These are phyloP conservation scores for Kuschelorhynchus macadamiae DNA, from an alignment of 2,888 invertebrate genomes.

Conservation along the genomic window DNA sequence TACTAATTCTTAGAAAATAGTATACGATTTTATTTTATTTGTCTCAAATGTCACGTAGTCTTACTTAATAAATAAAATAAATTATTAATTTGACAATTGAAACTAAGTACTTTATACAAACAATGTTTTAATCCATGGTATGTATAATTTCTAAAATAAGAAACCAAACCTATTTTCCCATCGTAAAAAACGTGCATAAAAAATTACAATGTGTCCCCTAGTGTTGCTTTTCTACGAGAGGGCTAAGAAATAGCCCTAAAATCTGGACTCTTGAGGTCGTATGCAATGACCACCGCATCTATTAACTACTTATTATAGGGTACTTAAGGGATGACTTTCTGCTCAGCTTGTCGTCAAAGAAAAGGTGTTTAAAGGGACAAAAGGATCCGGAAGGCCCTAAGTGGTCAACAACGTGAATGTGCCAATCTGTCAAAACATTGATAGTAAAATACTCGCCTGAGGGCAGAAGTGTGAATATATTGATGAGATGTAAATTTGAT, in stretches of 20 bases:
- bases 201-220: neutral
- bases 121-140: too few species aligned
- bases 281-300: conserved; percentile 9
- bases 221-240: neutral
- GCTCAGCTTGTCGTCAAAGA: conserved; percentile 29
- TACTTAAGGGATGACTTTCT: conserved; percentile 26
- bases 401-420: conserved; percentile 23
- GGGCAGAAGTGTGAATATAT: conserved; percentile 7
- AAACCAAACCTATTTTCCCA: too few species aligned
- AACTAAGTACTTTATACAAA: too few species aligned
- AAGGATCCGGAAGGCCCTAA: conserved; percentile 21
- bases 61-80: too few species aligned
- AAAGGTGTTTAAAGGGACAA: conserved; percentile 3
- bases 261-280: neutral
- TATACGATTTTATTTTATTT: too few species aligned
- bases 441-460: neutral
- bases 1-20: too few species aligned
- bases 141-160: too few species aligned
- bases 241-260: neutral
- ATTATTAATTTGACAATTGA: too few species aligned
- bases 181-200: neutral
- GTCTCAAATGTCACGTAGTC: too few species aligned
- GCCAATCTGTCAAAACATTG: conserved; percentile 25
- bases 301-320: conserved; percentile 23
- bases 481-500: conserved; percentile 15